Evolutionary conservation across 1,140 invertebrate genomes (phyloP), one percentile per base, ranked within the genome.

Genomic region (Delia radicum): DNA sequence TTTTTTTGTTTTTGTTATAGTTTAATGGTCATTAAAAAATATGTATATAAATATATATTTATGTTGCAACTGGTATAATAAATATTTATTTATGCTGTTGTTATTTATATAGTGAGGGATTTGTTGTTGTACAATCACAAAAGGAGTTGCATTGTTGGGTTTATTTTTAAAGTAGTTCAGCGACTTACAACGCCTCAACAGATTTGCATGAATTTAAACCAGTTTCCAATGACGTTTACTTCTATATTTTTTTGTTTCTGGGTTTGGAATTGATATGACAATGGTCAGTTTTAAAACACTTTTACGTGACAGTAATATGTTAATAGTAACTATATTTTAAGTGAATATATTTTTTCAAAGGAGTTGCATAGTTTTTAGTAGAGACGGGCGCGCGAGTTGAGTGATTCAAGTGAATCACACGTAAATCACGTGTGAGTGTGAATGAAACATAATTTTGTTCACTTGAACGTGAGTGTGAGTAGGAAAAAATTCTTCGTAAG

Each of bases 221-320:
- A 55, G 48, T 55, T 55, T 6, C 18, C 48, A 21, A 55, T 21
- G 7, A 55, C 48, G 2, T 55, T 55, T 55, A 10, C 18, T 42
- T 42, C 37, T 42, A n/a, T n/a, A n/a, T 42, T 2, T 2, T 10
- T 33, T 33, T 33, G 13, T 33, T 42, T 42, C 37, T 42, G 10
- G 37, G n/a, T 42, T 55, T 55, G 48, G 48, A 24, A 55, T n/a
- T n/a, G n/a, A n/a, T 21, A 55, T 21, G 48, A 55, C 48, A 55
- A 55, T 55, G 48, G 48, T 18, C 48, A 55, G n/a, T 55, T 37
- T 48, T 12, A n/a, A 48, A 48, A 48, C 42, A 48, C 42, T 48
- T 55, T 55, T 21, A 55, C 48, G 48, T 55, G 48, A 55, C 48
- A 55, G 48, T 55, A 55, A 55, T 55, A 55, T 55, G 48, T 55